Conservation (phyloP, 2,113 vertebrate species). For the Gambusia holbrooki region DNA sequence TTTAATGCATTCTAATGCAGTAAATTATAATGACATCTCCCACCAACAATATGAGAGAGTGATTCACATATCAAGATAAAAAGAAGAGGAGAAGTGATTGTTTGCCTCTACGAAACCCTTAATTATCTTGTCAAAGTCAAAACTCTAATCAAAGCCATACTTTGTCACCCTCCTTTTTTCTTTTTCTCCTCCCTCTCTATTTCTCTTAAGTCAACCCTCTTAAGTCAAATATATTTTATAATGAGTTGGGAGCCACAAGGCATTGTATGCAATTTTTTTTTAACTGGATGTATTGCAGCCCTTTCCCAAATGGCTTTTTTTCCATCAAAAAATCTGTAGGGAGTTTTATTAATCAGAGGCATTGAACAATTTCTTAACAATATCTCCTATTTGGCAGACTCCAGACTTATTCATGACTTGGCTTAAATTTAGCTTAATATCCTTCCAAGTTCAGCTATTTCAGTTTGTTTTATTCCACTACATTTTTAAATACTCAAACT, state of each 20-base stretch:
- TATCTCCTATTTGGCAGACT: constrained; percentile 49
- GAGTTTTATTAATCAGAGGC: constrained; percentile 68
- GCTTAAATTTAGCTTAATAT: constrained; percentile 20
- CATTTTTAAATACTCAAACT: constrained; percentile 21
- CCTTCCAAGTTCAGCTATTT: constrained; percentile 14
- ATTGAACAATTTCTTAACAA: constrained; percentile 40
- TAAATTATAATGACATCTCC: constrained; percentile 77
- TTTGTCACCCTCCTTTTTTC: constrained; percentile 33
- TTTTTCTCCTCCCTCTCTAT: constrained; percentile 17
- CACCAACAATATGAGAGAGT: constrained; percentile 68
- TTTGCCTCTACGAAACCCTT: constrained; percentile 75
- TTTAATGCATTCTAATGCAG: constrained; percentile 75
- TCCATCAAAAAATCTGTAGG: constrained; percentile 65
- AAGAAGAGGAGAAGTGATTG: constrained; percentile 70
- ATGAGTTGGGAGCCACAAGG: constrained; percentile 43
- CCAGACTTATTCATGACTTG: constrained; percentile 42
- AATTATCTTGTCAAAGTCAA: constrained; percentile 84
- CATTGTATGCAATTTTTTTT: constrained; percentile 48
- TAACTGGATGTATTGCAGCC: constrained; percentile 65
- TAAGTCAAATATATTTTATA: constrained; percentile 42
- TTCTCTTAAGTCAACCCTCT: constrained; percentile 30
- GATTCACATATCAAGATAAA: constrained; percentile 33
- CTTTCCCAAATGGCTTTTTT: constrained; percentile 55
- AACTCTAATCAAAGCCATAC: constrained; percentile 79
- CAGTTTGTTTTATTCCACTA: constrained; percentile 8